These are phyloP conservation scores for Monomorium pharaonis DNA, from an alignment of 1,140 invertebrate genomes.

Conservation along the genomic window DNA sequence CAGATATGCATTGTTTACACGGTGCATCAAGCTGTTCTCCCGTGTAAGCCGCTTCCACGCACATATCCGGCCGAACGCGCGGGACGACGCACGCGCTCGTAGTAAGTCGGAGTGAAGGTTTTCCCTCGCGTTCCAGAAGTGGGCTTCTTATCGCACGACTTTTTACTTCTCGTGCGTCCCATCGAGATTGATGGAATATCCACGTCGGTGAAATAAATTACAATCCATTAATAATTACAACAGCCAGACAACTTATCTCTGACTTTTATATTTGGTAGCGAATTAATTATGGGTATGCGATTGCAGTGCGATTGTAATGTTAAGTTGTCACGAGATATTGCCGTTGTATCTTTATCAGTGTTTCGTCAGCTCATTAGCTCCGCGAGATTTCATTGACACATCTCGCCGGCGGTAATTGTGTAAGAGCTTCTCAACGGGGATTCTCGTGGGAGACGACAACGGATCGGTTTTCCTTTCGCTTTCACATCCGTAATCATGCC, in stretches of 20 bases:
- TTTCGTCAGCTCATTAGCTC: background rate
- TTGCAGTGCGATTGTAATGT: background rate
- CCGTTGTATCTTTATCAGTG: background rate
- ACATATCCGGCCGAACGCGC: conserved; percentile 13
- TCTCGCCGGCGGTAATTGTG: background rate
- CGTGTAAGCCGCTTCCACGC: background rate
- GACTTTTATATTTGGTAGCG: background rate
- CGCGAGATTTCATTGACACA: background rate
- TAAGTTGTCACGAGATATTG: background rate
- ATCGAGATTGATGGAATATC: background rate
- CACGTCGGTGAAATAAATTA: background rate
- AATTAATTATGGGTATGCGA: background rate
- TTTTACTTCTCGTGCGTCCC: background rate
- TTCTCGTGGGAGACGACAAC: conserved; percentile 3
- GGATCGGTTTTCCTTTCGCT: conserved; percentile 43
- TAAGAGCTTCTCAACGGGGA: background rate
- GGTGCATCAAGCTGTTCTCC: background rate
- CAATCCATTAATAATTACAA: background rate
- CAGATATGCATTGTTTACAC: conserved; percentile 63
- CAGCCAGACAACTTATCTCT: background rate
- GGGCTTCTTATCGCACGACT: background rate
- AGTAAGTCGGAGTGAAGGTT: background rate
- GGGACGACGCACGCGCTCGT: background rate
- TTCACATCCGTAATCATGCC: conserved; percentile 15
- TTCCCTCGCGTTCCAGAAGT: background rate